Base-by-base conservation (phyloP, 2,113 vertebrate genomes). In the Hippotragus niger region DNA sequence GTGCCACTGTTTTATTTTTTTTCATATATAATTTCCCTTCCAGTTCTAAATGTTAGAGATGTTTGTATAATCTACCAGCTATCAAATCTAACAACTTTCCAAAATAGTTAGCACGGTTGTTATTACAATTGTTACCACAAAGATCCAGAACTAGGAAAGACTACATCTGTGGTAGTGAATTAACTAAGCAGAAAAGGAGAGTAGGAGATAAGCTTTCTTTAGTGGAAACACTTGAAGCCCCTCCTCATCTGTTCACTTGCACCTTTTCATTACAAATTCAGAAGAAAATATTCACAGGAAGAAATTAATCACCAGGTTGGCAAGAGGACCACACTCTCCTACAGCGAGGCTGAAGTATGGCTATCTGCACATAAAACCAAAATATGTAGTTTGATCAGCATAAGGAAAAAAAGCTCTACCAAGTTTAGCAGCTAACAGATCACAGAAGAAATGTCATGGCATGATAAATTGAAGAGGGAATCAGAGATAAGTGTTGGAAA, bases 91-190 rank as follows among this genome's bases (percentile, higher is more conserved):
- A 64, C 27, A 92, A 88, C 88, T 74, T 88, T 47, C 52, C 88
- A 95, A 94, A 94, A 86, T 2, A 52, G 29, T 88, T 53, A 25
- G 7, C 21, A 71, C 11, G 52, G 71, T 82, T 86, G 64, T 84
- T 87, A 86, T 83, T 25, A 60, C 14, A 60, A 47, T 40, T n/a
- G 67, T 71, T 94, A 95, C 27, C 36, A 85, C 45, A 95, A 92
- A 94, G 83, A 89, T 64, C 57, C 67, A 88, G 64, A 95, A 94
- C 71, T n/a, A 81, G 52, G 29, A 91, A 94, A 95, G 90, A 19
- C 43, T 78, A 36, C 2, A 23, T 60, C 76, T 55, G 25, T 8
- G 0, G 50, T 60, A 25, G 15, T 83, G 52, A 97, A 86, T 29
- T 83, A 89, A 87, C 94, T 60, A 96, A 83, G 55, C 33, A 53